phyloP scores from a whole-genome alignment of 2,888 invertebrate species.

The Lasiommata megera region DNA sequence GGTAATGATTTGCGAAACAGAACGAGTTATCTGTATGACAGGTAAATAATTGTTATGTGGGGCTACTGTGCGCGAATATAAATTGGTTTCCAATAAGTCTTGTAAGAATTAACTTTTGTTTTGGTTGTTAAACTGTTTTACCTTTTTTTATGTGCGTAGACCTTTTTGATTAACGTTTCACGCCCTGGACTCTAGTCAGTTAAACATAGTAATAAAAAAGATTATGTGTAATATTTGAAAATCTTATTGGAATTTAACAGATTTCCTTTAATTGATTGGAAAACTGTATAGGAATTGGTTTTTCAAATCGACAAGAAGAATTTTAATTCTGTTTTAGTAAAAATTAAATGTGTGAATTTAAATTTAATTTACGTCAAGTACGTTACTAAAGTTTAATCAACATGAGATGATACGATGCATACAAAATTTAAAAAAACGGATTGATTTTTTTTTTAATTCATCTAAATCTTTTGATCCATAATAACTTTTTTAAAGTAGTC shows the following conservation, averaged over 20 bases:
- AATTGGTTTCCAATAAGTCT: slow-evolving; percentile 14
- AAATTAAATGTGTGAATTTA: no score
- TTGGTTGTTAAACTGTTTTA: neutral
- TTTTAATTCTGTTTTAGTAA: no score
- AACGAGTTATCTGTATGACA: slow-evolving; percentile 11
- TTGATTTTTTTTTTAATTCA: no score
- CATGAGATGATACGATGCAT: no score
- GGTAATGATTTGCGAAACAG: slow-evolving; percentile 7
- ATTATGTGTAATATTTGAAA: neutral
- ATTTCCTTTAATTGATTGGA: neutral
- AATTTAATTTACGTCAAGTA: no score
- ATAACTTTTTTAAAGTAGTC: neutral
- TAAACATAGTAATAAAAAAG: neutral
- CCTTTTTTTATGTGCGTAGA: neutral
- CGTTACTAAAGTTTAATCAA: no score
- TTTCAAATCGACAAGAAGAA: neutral
- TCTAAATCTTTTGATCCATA: no score
- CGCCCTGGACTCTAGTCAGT: no score
- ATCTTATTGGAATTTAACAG: slow-evolving; percentile 1
- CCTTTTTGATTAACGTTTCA: neutral
- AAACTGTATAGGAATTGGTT: neutral
- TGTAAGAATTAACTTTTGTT: slow-evolving; percentile 6
- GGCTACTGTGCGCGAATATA: slow-evolving; percentile 14
- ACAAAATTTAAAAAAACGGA: no score
- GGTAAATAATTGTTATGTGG: slow-evolving; percentile 15